These are phyloP conservation scores for Beaufortia kweichowensis DNA, from an alignment of 2,113 vertebrate genomes.

Conservation along the genomic window DNA sequence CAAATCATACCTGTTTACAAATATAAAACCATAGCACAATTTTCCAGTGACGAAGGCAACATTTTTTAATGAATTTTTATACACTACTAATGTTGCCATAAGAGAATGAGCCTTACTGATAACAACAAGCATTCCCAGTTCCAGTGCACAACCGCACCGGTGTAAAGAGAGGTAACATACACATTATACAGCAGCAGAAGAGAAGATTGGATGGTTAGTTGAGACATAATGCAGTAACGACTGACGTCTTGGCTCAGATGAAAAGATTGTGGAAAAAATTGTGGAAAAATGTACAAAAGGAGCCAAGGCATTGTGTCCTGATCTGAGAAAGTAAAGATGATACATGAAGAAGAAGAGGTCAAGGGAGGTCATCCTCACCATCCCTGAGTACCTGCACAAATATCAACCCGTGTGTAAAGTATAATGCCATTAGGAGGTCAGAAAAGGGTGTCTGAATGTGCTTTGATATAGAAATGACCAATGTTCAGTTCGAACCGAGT, in stretches of 20 bases:
- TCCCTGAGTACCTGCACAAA: constrained; percentile 48
- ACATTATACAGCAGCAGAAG: constrained; percentile 70
- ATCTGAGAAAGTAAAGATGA: background rate
- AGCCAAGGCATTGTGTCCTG: constrained; percentile 33
- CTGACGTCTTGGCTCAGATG: constrained; percentile 52
- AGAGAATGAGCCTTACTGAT: constrained; percentile 13
- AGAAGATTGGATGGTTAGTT: constrained; percentile 53
- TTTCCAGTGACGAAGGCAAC: constrained; percentile 57
- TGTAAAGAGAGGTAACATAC: constrained; percentile 71
- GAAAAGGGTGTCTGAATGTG: constrained; percentile 23
- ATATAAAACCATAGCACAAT: constrained; percentile 44
- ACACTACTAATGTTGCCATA: constrained; percentile 24
- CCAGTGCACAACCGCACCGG: constrained; percentile 25
- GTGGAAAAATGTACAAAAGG: constrained; percentile 6
- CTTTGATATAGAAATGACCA: background rate
- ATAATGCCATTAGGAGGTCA: constrained; percentile 64
- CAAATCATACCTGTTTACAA: constrained; percentile 33
- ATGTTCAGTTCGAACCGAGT: background rate
- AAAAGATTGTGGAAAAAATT: constrained; percentile 34
- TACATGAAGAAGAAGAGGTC: constrained; percentile 1
- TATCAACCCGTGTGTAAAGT: constrained; percentile 51
- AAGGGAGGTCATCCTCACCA: constrained; percentile 38
- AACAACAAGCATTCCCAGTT: constrained; percentile 33
- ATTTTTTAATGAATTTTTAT: constrained; percentile 27
- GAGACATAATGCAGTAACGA: constrained; percentile 51